Evolutionary conservation across 2,113 vertebrate species (phyloP).

Genomic region (Anas platyrhynchos): DNA sequence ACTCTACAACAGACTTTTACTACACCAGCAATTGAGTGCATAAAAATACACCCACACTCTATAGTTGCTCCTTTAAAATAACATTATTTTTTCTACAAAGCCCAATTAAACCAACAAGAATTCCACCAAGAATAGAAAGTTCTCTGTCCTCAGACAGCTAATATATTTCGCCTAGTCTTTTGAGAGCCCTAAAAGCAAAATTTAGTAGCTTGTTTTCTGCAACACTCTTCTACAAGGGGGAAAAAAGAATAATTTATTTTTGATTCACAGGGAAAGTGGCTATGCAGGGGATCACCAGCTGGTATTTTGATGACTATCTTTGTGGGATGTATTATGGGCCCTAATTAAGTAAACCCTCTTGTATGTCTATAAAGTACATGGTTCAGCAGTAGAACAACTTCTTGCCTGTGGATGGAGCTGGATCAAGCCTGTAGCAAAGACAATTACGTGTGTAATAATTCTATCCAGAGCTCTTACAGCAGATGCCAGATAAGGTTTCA

Average conservation of each 20-base stretch:
- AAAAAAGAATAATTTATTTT: constrained; percentile 39
- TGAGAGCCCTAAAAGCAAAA: constrained; percentile 52
- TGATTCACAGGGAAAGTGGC: constrained; percentile 24
- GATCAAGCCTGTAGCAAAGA: background rate
- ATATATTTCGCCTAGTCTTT: constrained; percentile 28
- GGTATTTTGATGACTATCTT: constrained; percentile 16
- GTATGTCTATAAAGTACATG: background rate
- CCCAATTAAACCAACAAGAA: constrained; percentile 56
- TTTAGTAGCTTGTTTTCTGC: constrained; percentile 57
- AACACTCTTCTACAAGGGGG: background rate
- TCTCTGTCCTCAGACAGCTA: constrained; percentile 47
- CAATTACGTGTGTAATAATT: background rate
- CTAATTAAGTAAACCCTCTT: background rate
- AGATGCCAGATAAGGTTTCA: background rate
- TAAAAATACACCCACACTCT: constrained; percentile 22
- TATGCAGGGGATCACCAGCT: constrained; percentile 20
- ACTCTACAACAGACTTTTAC: background rate
- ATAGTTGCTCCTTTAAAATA: constrained; percentile 35
- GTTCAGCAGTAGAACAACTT: background rate
- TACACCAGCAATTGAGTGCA: background rate
- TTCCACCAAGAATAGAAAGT: constrained; percentile 46
- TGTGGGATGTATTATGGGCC: background rate
- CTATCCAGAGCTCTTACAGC: background rate
- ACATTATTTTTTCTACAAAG: constrained; percentile 48
- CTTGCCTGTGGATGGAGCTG: background rate